Percentiles rank a stretch among this genome's conserved stretches.
phyloP scores from a whole-genome alignment of 2,797 vertebrate genomes.

The Pygocentrus nattereri region DNA sequence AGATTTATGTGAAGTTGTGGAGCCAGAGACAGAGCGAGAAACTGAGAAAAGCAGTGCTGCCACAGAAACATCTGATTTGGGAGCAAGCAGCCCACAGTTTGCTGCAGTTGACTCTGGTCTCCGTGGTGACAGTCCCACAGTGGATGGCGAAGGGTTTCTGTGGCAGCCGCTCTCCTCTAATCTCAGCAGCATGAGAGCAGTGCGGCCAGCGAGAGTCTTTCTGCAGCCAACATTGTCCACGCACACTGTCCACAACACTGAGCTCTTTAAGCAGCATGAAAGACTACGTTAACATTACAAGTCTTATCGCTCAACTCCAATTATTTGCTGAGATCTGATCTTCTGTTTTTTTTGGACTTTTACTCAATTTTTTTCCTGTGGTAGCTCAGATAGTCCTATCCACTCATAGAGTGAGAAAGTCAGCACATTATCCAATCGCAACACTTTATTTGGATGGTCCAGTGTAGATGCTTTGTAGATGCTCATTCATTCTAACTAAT shows the following conservation, averaged over 20 bases:
- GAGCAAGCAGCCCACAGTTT: constrained; percentile 66
- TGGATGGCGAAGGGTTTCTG: constrained; percentile 64
- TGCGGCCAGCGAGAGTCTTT: constrained; percentile 59
- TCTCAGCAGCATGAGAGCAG: constrained; percentile 64
- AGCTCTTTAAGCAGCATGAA: constrained; percentile 61
- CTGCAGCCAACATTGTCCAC: constrained; percentile 56
- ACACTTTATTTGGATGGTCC: too few species aligned
- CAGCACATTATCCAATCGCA: neutral
- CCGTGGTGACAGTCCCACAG: constrained; percentile 69
- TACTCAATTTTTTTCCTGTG: neutral
- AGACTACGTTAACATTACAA: constrained; percentile 48
- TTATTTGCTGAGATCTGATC: neutral
- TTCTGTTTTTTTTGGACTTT: neutral
- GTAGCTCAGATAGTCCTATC: neutral
- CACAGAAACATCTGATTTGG: constrained; percentile 47
- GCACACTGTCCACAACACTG: constrained; percentile 43
- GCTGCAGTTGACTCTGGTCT: constrained; percentile 62
- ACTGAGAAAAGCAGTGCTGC: constrained; percentile 35
- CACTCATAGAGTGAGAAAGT: neutral
- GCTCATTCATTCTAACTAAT: too few species aligned
- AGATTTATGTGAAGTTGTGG: constrained; percentile 17
- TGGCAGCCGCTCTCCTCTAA: constrained; percentile 65
- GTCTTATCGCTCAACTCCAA: neutral
- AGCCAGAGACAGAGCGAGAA: constrained; percentile 15
- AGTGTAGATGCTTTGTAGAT: too few species aligned